Conservation (phyloP, 2,888 invertebrate genomes). For the Kuschelorhynchus macadamiae region DNA sequence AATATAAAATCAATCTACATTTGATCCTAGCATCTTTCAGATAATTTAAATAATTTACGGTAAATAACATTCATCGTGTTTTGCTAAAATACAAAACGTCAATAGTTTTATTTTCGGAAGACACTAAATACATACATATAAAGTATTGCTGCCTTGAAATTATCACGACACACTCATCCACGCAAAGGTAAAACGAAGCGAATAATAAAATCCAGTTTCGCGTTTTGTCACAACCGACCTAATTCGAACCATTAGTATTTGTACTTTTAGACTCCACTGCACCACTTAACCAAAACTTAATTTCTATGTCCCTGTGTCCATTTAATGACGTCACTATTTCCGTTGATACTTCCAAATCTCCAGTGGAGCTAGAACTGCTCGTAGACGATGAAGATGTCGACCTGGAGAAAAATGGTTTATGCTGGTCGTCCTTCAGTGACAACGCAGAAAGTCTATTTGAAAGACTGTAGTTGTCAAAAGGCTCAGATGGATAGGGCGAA, state of each 20-base stretch:
- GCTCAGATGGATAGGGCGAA: constrained; percentile 38
- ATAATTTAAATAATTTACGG: too few relatives aligned
- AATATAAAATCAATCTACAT: constrained; percentile 6
- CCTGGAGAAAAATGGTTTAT: constrained; percentile 58
- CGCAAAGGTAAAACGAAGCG: too few relatives aligned
- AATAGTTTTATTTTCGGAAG: not conserved
- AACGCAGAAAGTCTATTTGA: constrained; percentile 58
- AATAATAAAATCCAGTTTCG: not conserved
- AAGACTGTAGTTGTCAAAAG: constrained; percentile 46
- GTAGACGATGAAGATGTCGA: constrained; percentile 52
- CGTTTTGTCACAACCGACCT: constrained; percentile 6
- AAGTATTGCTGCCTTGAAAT: too few relatives aligned
- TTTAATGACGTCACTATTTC: constrained; percentile 84
- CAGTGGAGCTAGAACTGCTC: constrained; percentile 57
- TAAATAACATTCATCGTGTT: too few relatives aligned
- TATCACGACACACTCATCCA: too few relatives aligned
- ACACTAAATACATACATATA: too few relatives aligned
- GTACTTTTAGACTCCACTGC: constrained; percentile 62
- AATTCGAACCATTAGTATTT: constrained; percentile 23
- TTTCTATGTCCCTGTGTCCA: constrained; percentile 84
- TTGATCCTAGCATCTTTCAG: too few relatives aligned
- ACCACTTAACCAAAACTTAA: constrained; percentile 77
- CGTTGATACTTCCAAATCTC: constrained; percentile 79
- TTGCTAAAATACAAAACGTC: not conserved
- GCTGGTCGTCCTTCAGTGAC: constrained; percentile 56